Percentiles rank a stretch among this genome's conserved stretches.
phyloP scores from a whole-genome alignment of 2,797 vertebrate genomes.

The Lemur catta region DNA sequence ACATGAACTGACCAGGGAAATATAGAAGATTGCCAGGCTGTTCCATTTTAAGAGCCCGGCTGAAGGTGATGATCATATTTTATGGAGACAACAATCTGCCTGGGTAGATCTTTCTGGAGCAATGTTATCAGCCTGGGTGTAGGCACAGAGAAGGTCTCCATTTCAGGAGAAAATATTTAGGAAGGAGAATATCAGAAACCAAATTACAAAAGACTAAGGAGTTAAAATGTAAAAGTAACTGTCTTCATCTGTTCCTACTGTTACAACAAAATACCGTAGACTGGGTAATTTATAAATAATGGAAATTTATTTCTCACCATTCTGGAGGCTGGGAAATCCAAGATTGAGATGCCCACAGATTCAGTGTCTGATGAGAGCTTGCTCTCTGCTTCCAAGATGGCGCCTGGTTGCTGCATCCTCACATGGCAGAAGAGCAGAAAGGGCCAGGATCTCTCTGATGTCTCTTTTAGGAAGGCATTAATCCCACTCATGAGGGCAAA shows the following conservation, averaged over 20 bases:
- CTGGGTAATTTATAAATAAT: neutral
- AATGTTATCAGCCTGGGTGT: neutral
- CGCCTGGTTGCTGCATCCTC: neutral
- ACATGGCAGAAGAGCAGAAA: neutral
- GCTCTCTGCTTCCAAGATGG: neutral
- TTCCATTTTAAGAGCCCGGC: neutral
- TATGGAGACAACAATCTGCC: neutral
- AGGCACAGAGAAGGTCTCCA: neutral
- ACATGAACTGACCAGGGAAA: neutral
- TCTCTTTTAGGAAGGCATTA: neutral
- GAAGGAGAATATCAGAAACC: neutral
- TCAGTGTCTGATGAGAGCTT: neutral
- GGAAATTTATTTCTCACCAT: neutral
- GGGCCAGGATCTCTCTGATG: neutral
- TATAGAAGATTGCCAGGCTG: neutral
- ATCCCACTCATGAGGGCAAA: neutral
- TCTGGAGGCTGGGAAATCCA: neutral
- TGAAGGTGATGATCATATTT: neutral
- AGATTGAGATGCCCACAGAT: neutral
- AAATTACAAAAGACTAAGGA: neutral
- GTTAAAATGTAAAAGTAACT: neutral
- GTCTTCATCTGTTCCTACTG: neutral
- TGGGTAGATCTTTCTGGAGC: neutral
- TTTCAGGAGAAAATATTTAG: neutral
- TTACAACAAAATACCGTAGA: neutral